phyloP scores from a whole-genome alignment of 2,113 vertebrate species.

The Periophthalmodon schlosseri region DNA sequence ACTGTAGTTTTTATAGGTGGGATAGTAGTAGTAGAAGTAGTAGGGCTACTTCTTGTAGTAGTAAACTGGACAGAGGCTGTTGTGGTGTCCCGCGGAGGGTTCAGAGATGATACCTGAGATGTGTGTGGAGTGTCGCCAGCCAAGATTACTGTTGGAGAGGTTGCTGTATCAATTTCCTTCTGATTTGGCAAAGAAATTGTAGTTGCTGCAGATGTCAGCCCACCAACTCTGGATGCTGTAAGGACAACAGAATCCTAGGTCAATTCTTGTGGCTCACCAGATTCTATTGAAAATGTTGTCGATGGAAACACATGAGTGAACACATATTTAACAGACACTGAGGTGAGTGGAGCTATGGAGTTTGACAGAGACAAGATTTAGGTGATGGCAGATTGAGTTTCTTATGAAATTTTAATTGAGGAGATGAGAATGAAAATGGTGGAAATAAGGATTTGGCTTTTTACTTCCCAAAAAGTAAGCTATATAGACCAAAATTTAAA shows the following conservation, averaged over 20 bases:
- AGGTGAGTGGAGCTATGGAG: slow-evolving; percentile 8
- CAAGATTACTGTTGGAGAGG: slow-evolving; percentile 54
- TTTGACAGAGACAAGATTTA: not conserved
- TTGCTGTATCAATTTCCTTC: slow-evolving; percentile 70
- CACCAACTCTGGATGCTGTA: slow-evolving; percentile 70
- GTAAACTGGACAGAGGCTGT: slow-evolving; percentile 70
- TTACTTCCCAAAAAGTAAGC: slow-evolving; percentile 5
- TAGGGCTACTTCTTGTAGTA: slow-evolving; percentile 61
- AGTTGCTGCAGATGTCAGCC: slow-evolving; percentile 69
- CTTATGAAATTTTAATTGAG: not conserved
- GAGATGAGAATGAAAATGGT: slow-evolving; percentile 1
- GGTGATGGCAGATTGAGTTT: not conserved
- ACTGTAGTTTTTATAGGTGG: slow-evolving; percentile 55
- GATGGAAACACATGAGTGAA: slow-evolving; percentile 6
- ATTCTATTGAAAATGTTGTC: slow-evolving; percentile 22
- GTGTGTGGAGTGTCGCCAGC: slow-evolving; percentile 52
- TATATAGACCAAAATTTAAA: slow-evolving; percentile 20
- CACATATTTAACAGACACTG: slow-evolving; percentile 12
- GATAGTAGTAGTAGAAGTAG: slow-evolving; percentile 27
- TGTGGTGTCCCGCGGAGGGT: slow-evolving; percentile 58
- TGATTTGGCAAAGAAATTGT: slow-evolving; percentile 70
- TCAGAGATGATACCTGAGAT: slow-evolving; percentile 71
- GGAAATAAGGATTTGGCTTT: slow-evolving; percentile 4
- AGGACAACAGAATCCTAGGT: slow-evolving; percentile 56
- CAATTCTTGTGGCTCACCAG: slow-evolving; percentile 27